phyloP scores from a whole-genome alignment of 2,113 vertebrate species.

The Hemibagrus wyckioides region DNA sequence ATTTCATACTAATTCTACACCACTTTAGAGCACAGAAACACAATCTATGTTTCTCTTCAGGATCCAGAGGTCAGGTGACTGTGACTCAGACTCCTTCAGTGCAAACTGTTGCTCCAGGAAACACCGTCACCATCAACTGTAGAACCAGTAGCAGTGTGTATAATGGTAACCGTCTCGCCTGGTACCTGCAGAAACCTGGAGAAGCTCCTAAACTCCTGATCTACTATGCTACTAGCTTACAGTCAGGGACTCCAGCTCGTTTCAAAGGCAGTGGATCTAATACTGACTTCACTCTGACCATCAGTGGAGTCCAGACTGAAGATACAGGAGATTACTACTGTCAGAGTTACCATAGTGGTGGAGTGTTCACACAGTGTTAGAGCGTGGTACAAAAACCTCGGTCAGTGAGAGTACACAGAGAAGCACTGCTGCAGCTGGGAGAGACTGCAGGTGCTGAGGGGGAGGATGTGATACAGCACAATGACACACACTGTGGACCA shows the following conservation, averaged over 20 bases:
- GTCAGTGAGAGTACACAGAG: not conserved
- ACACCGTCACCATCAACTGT: not conserved
- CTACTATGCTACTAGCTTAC: no score
- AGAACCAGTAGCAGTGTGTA: no score
- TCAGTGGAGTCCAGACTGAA: not conserved
- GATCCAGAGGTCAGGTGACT: constrained; percentile 56
- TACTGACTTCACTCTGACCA: not conserved
- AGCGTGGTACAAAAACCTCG: not conserved
- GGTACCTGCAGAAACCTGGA: no score
- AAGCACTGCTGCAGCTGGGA: no score
- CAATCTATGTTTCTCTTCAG: constrained; percentile 33
- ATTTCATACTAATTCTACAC: no score
- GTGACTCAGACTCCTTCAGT: constrained; percentile 60
- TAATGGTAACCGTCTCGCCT: no score
- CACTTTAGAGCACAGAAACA: no score
- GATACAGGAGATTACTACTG: not conserved
- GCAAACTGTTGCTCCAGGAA: constrained; percentile 27
- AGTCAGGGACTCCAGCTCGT: not conserved
- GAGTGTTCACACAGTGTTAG: not conserved
- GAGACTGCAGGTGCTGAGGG: no score
- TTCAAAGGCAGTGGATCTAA: not conserved
- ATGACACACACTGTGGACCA: no score
- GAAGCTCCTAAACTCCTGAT: no score
- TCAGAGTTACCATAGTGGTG: not conserved
- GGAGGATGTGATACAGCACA: no score